A percentile compares a stretch with the other conserved stretches of the same genome.
phyloP scores from a whole-genome alignment of 2,113 vertebrate genomes.

The Cyanoramphus novaezelandiae region DNA sequence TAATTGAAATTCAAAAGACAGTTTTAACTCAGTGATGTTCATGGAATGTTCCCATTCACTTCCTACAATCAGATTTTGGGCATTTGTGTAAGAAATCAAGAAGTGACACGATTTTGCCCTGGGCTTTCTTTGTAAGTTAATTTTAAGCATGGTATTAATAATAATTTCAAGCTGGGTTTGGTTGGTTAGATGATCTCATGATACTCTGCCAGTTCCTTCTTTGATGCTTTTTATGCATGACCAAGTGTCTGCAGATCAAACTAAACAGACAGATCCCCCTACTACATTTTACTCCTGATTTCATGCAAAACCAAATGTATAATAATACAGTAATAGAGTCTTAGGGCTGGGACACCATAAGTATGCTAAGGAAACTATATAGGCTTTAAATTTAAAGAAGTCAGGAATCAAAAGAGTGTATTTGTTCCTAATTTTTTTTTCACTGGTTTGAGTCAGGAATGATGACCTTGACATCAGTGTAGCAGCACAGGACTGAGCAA shows the following conservation, averaged over 20 bases:
- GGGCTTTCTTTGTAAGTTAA: background rate
- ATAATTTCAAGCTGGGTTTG: background rate
- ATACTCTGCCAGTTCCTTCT: background rate
- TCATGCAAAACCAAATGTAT: background rate
- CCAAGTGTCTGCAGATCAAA: background rate
- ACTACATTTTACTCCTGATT: background rate
- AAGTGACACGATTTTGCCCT: background rate
- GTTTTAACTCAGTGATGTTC: background rate
- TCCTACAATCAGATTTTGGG: background rate
- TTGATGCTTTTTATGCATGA: background rate
- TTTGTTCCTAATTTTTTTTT: background rate
- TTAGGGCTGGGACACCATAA: background rate
- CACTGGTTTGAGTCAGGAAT: background rate
- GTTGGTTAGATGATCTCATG: background rate
- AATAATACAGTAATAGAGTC: background rate
- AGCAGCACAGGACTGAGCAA: background rate
- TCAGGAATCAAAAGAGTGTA: background rate
- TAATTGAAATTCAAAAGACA: slow-evolving; percentile 16
- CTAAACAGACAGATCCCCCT: background rate
- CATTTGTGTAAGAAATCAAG: background rate
- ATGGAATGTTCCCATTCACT: background rate
- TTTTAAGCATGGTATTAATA: background rate
- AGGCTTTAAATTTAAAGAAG: background rate
- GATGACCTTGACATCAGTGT: fast-evolving
- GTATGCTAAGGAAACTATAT: background rate